Evolutionary conservation across 2,888 invertebrate species (phyloP), one percentile per base, ranked within the genome.

Genomic region (Seira musarum): DNA sequence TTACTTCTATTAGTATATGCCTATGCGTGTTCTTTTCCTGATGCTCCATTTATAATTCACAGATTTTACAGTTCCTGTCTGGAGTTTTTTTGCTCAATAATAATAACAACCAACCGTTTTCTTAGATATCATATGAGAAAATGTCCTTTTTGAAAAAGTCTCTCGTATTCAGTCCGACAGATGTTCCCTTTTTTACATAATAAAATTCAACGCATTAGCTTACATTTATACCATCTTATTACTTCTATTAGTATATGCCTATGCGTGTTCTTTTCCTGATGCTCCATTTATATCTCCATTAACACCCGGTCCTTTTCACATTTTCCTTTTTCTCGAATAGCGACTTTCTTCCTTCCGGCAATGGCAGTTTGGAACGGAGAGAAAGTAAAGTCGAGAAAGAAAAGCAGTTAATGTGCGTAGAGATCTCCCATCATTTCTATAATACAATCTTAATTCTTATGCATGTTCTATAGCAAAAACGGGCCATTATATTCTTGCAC

Each of bases 101-200:
- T 61, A 46, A 61, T n/a, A n/a, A n/a, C n/a, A n/a, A n/a, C n/a
- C n/a, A n/a, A 60, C 57, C 46, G 40, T 46, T 46, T 21, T 71
- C 63, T 71, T 49, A 24, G 64, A 25, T 53, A 49, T 72, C 49
- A 64, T 72, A 53, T 72, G 65, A 64, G 72, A 72, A 65, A 72
- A 65, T 64, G 46, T 65, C 40, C 25, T 25, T n/a, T 40, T 2
- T n/a, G n/a, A n/a, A n/a, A n/a, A 61, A 40, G 8, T 71, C 63
- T 63, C 40, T 64, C 25, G 24, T n/a, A n/a, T n/a, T n/a, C n/a
- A n/a, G n/a, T 72, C 17, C 49, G 72, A 72, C 72, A 72, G 65
- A 72, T 72, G 72, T 53, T 64, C 25, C 46, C 24, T 17, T 63
- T 8, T 6, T 63, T 6, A 6, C 5, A 10, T 57, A 5, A n/a